These are phyloP conservation scores for Enteromius radiatus DNA, from an alignment of 2,797 vertebrate genomes.

Conservation along the genomic window DNA sequence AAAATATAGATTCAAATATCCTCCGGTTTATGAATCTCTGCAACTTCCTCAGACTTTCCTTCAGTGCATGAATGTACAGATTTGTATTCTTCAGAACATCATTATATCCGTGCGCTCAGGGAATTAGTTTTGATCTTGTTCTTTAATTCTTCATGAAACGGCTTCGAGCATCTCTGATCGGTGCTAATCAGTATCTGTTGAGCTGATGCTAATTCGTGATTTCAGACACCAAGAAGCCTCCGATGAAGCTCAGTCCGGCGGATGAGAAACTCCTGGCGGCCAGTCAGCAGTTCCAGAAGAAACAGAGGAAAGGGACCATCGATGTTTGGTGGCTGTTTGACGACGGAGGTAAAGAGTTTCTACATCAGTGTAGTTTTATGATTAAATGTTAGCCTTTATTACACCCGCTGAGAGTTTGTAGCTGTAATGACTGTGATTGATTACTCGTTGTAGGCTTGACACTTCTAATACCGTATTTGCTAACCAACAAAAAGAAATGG, in stretches of 20 bases:
- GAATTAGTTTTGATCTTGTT: not conserved
- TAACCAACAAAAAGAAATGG: constrained; percentile 97
- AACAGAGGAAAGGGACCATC: constrained; percentile 94
- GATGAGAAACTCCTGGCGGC: constrained; percentile 91
- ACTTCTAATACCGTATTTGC: constrained; percentile 92
- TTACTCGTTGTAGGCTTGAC: constrained; percentile 83
- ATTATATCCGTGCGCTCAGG: not conserved
- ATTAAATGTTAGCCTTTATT: not conserved
- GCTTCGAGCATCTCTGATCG: not conserved
- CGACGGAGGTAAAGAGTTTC: constrained; percentile 85
- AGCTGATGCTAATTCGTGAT: not conserved
- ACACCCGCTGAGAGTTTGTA: not conserved
- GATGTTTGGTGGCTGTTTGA: constrained; percentile 99
- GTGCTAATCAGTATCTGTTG: not conserved
- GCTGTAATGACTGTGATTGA: not conserved
- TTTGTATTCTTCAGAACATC: not conserved
- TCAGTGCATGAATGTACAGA: not conserved
- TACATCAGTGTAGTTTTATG: not conserved
- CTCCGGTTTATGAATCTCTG: not conserved
- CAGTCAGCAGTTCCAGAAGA: constrained; percentile 93
- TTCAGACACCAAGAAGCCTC: constrained; percentile 81
- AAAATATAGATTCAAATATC: too few species aligned
- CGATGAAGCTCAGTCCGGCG: constrained; percentile 80
- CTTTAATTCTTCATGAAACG: not conserved
- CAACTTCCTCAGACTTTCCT: not conserved